Conservation (phyloP, 1,140 invertebrate species). For the Bicyclus anynana region DNA sequence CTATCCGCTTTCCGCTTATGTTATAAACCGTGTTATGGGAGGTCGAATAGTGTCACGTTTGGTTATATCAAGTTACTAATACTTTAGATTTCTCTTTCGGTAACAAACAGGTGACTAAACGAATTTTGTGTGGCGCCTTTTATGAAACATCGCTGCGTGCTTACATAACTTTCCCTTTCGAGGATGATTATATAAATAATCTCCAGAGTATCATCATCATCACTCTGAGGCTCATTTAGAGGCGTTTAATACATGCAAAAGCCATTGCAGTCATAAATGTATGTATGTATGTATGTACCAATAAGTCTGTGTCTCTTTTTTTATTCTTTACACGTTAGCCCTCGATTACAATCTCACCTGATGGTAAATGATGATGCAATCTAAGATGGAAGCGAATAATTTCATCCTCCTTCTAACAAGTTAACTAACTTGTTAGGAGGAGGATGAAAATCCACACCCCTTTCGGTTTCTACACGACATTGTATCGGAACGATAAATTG, state of each 20-base stretch:
- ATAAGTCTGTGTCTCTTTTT: too few relatives aligned
- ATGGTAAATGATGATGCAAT: too few relatives aligned
- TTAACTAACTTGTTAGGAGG: too few relatives aligned
- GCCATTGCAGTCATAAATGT: too few relatives aligned
- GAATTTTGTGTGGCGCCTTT: constrained; percentile 24
- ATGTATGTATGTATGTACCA: too few relatives aligned
- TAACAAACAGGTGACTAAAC: constrained; percentile 25
- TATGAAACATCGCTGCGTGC: not conserved
- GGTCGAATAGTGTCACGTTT: constrained; percentile 45
- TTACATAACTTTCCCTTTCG: constrained; percentile 12
- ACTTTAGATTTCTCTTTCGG: constrained; percentile 49
- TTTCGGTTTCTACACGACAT: too few relatives aligned
- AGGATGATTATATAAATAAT: not conserved
- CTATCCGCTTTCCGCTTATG: not conserved
- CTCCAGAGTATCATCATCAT: not conserved
- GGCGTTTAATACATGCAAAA: not conserved
- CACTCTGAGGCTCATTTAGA: not conserved
- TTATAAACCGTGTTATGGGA: constrained; percentile 19
- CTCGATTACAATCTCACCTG: too few relatives aligned
- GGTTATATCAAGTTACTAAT: constrained; percentile 41
- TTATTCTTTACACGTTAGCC: too few relatives aligned
- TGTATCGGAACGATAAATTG: too few relatives aligned
- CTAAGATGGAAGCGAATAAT: too few relatives aligned
- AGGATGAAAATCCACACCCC: too few relatives aligned
- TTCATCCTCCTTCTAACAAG: too few relatives aligned